These are phyloP conservation scores for Hippoglossus stenolepis DNA, from an alignment of 2,113 vertebrate genomes.

Conservation along the genomic window DNA sequence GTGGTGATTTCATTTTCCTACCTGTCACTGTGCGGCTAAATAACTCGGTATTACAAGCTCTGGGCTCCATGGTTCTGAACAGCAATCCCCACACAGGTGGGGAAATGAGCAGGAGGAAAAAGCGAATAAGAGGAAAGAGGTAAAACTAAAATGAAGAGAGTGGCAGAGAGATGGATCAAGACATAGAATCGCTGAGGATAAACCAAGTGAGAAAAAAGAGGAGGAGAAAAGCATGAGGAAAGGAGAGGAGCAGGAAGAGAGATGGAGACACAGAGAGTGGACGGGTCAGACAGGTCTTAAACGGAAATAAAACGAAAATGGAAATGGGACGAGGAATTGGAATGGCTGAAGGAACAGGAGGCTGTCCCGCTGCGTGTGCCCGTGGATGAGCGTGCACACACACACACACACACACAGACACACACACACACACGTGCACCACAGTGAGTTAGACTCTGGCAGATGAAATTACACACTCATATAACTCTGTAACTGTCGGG, in stretches of 20 bases:
- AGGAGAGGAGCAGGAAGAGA: constrained; percentile 27
- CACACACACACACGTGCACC: too few relatives aligned
- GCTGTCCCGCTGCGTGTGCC: constrained; percentile 25
- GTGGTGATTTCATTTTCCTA: constrained; percentile 77
- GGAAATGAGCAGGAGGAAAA: constrained; percentile 31
- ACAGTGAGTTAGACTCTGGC: constrained; percentile 23
- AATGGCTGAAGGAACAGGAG: constrained; percentile 50
- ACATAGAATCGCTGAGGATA: background rate
- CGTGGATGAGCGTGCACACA: constrained; percentile 8
- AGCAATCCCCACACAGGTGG: constrained; percentile 67
- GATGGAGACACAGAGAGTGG: constrained; percentile 20
- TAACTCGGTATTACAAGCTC: constrained; percentile 74
- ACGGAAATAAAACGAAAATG: constrained; percentile 44
- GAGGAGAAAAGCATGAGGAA: constrained; percentile 8
- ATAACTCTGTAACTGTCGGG: constrained; percentile 60
- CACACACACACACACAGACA: constrained; percentile 9
- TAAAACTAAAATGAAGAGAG: constrained; percentile 38
- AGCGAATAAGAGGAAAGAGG: constrained; percentile 4
- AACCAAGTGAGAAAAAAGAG: constrained; percentile 2
- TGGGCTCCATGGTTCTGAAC: constrained; percentile 53
- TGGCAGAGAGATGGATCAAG: background rate
- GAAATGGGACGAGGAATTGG: constrained; percentile 38
- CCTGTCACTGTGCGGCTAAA: constrained; percentile 74
- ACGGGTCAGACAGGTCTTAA: constrained; percentile 34
- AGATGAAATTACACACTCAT: constrained; percentile 72